Evolutionary conservation across 2,797 vertebrate species (phyloP), one percentile per base, ranked within the genome.

Genomic region (Ctenosaura bakeri): DNA sequence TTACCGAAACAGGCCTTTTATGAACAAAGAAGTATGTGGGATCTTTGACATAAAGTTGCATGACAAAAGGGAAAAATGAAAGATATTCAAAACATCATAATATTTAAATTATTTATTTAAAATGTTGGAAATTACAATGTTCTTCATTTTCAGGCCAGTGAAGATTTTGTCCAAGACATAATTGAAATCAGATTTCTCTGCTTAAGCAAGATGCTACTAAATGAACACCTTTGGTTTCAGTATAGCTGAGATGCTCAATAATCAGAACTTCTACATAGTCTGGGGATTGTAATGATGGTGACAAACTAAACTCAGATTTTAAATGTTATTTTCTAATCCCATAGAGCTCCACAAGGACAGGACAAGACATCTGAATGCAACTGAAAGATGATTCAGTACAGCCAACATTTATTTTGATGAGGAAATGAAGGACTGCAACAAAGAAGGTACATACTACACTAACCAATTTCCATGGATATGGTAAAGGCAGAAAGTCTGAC

Each of bases 171-270:
- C 83, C 83, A 42, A 77, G 81, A 26, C 38, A 88, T 94, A 94
- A 94, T 84, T 95, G 87, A 92, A 94, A 93, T 92, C 38, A 10
- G 80, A 93, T 93, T 94, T 94, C 83, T 95, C 92, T 93, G 24
- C 26, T 56, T 90, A 85, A 90, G 91, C 89, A 93, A 83, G 86
- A 94, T 89, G 76, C 90, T 81, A 90, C 54, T 90, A 95, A 94
- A 91, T 86, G 1, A 95, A 94, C 91, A 92, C 62, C 90, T 92
- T 93, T 91, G 62, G 86, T 93, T 92, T 91, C 87, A 89, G 7
- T 79, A 78, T 0, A 0, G 93, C 89, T 90, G 79, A 95, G 92
- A 52, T 92, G 76, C 79, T 92, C 83, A 93, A 59, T 91, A 94
- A 94, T 94, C 91, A 89, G 50, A 81, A 92, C 32, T 94, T 92